Percentiles rank a stretch among this genome's conserved stretches.
Evolutionary conservation across 2,888 invertebrate genomes (phyloP).

Genomic region (Zelleria hepariella): DNA sequence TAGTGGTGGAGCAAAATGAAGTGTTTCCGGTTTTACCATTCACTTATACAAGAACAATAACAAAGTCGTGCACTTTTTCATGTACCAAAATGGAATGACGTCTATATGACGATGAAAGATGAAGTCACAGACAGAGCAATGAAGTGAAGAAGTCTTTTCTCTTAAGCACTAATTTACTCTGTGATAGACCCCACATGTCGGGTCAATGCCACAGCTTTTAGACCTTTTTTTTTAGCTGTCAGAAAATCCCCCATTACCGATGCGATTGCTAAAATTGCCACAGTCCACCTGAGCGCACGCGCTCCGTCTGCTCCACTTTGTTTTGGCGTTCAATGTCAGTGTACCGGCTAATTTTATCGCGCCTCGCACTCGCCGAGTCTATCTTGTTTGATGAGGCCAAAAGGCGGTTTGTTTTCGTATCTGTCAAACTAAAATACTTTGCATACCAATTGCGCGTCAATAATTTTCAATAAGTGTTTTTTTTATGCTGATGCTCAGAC

Average conservation of each 20-base stretch:
- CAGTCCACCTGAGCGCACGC: constrained; percentile 51
- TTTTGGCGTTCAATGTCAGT: constrained; percentile 71
- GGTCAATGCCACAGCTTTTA: too few relatives aligned
- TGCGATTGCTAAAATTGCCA: constrained; percentile 38
- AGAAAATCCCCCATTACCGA: constrained; percentile 17
- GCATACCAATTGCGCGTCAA: neutral
- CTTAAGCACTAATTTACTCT: too few relatives aligned
- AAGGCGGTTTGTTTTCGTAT: constrained; percentile 53
- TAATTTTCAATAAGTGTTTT: neutral
- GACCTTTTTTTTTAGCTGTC: neutral
- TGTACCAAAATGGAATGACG: too few relatives aligned
- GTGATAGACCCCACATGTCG: too few relatives aligned
- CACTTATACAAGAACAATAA: too few relatives aligned
- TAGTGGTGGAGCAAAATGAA: too few relatives aligned
- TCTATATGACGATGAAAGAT: too few relatives aligned
- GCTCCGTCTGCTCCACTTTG: constrained; percentile 59
- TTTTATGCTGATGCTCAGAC: neutral
- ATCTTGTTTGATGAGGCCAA: constrained; percentile 59
- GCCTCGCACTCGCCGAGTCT: constrained; percentile 54
- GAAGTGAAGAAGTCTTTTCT: too few relatives aligned
- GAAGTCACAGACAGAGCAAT: too few relatives aligned
- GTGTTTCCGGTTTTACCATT: too few relatives aligned
- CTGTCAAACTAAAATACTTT: neutral
- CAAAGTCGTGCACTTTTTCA: too few relatives aligned
- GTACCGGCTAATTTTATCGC: constrained; percentile 70